A percentile compares a stretch with the other conserved stretches of the same genome.
These are phyloP conservation scores for cattle (Bos taurus) DNA, from an alignment of 2,113 vertebrate genomes.

Conservation along the genomic window ARS-UCD2.0 NC_037337.1:53515001-53515500, in stretches of 20 bases:
- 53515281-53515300: not conserved
- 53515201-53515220: not conserved
- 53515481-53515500: not conserved
- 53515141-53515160: not conserved
- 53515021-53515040: not conserved
- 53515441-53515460: not conserved
- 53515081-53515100: not conserved
- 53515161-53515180: not conserved
- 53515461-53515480: conserved; percentile 28
- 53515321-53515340: not conserved
- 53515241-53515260: not conserved
- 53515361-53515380: not conserved
- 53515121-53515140: not conserved
- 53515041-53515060: not conserved
- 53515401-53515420: not conserved
- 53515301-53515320: not conserved
- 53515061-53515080: not conserved
- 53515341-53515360: not conserved
- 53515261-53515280: not conserved
- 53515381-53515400: not conserved
- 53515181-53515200: conserved; percentile 25
- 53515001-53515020: not conserved
- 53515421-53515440: not conserved
- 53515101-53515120: conserved; percentile 1
- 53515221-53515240: not conserved